Evolutionary conservation across 2,888 invertebrate genomes (phyloP).

Genomic region (Himalopsyche anomala): DNA sequence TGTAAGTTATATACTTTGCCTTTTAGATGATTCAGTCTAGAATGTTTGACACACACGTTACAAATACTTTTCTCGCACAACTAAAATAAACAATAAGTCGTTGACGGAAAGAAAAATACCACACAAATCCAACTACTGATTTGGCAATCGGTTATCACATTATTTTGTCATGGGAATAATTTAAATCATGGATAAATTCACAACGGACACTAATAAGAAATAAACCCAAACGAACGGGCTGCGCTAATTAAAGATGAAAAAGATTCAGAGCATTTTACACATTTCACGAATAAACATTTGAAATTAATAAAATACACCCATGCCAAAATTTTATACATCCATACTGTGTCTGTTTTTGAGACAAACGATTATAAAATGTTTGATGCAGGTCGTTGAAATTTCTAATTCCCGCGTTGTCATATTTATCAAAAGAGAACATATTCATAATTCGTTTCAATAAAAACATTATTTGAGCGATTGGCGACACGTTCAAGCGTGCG

Average conservation of each 20-base stretch:
- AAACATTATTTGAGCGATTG: conserved; percentile 35
- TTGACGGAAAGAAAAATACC: conserved; percentile 63
- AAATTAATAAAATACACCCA: too few relatives aligned
- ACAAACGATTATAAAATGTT: too few relatives aligned
- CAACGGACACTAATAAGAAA: neutral
- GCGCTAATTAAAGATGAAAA: too few relatives aligned
- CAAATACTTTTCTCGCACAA: conserved; percentile 48
- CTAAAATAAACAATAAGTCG: conserved; percentile 41
- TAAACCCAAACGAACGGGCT: too few relatives aligned
- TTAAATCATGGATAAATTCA: neutral
- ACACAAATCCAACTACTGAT: conserved; percentile 60
- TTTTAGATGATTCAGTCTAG: conserved; percentile 32
- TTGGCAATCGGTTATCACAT: conserved; percentile 64
- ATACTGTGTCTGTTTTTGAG: too few relatives aligned
- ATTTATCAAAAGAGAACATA: neutral
- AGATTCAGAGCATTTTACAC: too few relatives aligned
- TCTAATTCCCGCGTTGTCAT: too few relatives aligned
- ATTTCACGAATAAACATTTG: too few relatives aligned
- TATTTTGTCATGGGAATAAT: conserved; percentile 57
- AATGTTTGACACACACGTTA: conserved; percentile 57
- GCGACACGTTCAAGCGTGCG: neutral
- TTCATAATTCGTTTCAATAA: neutral
- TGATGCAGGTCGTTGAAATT: too few relatives aligned
- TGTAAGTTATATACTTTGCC: neutral
- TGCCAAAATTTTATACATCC: too few relatives aligned